These are phyloP conservation scores for Apodemia mormo DNA, from an alignment of 2,888 invertebrate species.

Conservation along the genomic window DNA sequence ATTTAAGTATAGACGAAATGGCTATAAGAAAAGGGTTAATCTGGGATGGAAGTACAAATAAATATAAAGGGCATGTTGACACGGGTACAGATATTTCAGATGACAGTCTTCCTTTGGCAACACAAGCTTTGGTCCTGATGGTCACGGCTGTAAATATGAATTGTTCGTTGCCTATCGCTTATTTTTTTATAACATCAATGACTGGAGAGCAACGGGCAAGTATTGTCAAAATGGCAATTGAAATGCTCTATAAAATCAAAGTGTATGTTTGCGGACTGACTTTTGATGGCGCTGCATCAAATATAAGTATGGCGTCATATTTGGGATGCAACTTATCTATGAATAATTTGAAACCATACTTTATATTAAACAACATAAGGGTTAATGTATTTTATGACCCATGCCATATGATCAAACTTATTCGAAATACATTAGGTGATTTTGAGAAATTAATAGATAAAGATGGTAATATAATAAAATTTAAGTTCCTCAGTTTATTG, in stretches of 20 bases:
- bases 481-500: too few relatives aligned
- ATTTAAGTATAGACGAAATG: neutral
- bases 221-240: neutral
- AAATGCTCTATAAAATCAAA: neutral
- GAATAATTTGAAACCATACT: too few relatives aligned
- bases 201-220: neutral
- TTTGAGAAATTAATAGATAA: too few relatives aligned
- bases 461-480: too few relatives aligned
- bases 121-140: neutral
- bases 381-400: too few relatives aligned
- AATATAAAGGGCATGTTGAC: too few relatives aligned
- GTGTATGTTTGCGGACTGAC: neutral
- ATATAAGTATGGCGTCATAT: too few relatives aligned
- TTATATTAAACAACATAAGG: too few relatives aligned
- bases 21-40: neutral
- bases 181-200: neutral
- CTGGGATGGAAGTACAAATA: too few relatives aligned
- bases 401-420: too few relatives aligned
- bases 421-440: too few relatives aligned
- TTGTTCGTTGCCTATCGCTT: neutral
- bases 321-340: too few relatives aligned
- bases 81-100: neutral
- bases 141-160: neutral
- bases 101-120: conserved; percentile 7
- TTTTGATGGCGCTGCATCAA: neutral